These are phyloP conservation scores for Stictonetta naevosa DNA, from an alignment of 2,113 vertebrate genomes.

Conservation along the genomic window DNA sequence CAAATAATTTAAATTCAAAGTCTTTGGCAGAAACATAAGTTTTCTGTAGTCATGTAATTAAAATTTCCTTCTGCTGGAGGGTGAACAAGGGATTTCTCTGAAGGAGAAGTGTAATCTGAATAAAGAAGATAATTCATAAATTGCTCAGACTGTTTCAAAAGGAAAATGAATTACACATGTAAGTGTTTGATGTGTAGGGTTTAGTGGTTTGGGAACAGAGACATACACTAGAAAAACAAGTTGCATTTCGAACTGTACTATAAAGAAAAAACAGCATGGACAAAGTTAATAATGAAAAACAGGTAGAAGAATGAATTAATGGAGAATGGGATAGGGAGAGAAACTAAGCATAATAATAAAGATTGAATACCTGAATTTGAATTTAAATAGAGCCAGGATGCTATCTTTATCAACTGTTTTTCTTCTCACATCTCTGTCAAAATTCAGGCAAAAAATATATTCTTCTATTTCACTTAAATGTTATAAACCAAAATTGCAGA, in stretches of 20 bases:
- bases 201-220: neutral
- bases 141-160: neutral
- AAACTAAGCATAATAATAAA: neutral
- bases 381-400: neutral
- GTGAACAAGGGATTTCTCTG: neutral
- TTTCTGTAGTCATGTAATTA: neutral
- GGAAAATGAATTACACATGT: neutral
- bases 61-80: neutral
- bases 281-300: neutral
- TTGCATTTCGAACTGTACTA: neutral
- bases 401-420: neutral
- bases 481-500: neutral
- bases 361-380: neutral
- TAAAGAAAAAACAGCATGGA: neutral
- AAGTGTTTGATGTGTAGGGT: neutral
- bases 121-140: neutral
- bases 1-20: neutral
- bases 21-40: neutral
- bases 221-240: neutral
- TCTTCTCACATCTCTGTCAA: neutral
- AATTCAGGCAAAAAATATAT: neutral
- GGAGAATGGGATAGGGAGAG: neutral
- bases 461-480: neutral
- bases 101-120: neutral
- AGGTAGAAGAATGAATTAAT: neutral